A percentile compares a stretch with the other conserved stretches of the same genome.
Evolutionary conservation across 1,140 invertebrate genomes (phyloP).

Genomic region (Zaprionus nigranus): DNA sequence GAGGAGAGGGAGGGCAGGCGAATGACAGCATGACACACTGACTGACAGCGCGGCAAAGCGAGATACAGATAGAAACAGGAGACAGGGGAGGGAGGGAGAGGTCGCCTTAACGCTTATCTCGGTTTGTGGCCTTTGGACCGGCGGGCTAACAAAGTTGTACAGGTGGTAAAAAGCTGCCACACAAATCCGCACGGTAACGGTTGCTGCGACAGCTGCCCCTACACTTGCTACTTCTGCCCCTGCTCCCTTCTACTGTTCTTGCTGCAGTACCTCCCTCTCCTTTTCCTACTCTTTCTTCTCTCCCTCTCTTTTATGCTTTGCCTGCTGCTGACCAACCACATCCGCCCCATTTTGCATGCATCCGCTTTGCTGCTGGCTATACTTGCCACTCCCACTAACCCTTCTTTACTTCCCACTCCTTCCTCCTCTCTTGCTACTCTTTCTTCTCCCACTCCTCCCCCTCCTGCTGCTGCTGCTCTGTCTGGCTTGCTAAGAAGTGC

Average conservation of each 20-base stretch:
- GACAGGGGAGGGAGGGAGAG: not conserved
- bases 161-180: slow-evolving; percentile 13
- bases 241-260: not conserved
- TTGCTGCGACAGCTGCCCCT: not conserved
- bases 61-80: slow-evolving; percentile 14
- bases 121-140: slow-evolving; percentile 37
- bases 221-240: not conserved
- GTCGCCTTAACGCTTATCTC: slow-evolving; percentile 47
- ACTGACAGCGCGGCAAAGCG: slow-evolving; percentile 41
- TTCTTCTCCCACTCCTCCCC: too few relatives aligned
- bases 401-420: not conserved
- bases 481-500: slow-evolving; percentile 69
- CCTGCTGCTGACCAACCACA: slow-evolving; percentile 30
- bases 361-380: slow-evolving; percentile 32
- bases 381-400: not conserved
- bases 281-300: not conserved
- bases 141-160: slow-evolving; percentile 61
- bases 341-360: slow-evolving; percentile 38
- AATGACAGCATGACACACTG: slow-evolving; percentile 25
- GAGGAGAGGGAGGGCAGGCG: not conserved
- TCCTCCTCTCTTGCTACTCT: not conserved
- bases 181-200: not conserved
- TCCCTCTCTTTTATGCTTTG: not conserved
- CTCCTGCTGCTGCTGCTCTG: slow-evolving; percentile 10
- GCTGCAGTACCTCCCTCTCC: not conserved